These are phyloP conservation scores for Perodicticus potto DNA, from an alignment of 2,797 vertebrate species.

Conservation along the genomic window DNA sequence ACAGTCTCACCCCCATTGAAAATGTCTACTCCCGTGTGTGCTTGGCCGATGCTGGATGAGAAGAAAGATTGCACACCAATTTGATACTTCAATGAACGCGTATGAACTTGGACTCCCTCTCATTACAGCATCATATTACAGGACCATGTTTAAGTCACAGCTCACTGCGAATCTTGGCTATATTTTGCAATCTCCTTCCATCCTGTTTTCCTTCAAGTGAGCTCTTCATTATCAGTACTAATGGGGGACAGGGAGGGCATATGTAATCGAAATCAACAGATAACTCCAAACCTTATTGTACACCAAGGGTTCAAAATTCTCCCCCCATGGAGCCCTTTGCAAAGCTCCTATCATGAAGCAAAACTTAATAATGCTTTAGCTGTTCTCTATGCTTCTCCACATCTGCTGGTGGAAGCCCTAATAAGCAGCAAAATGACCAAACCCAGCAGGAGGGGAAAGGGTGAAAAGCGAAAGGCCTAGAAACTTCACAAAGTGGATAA, in stretches of 20 bases:
- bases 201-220: conserved; percentile 34
- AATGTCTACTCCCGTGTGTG: background rate
- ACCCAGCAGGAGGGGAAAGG: conserved; percentile 54
- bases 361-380: conserved; percentile 21
- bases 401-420: conserved; percentile 37
- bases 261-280: conserved; percentile 15
- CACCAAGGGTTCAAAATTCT: background rate
- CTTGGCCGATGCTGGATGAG: background rate
- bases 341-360: conserved; percentile 15
- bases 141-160: conserved; percentile 27
- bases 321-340: background rate
- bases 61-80: conserved; percentile 37
- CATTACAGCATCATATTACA: background rate
- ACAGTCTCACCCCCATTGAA: background rate
- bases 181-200: background rate
- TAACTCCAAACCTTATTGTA: background rate
- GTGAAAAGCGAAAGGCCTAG: conserved; percentile 63
- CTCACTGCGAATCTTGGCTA: background rate
- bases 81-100: conserved; percentile 42
- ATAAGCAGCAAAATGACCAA: conserved; percentile 65
- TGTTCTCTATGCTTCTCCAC: background rate
- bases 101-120: background rate
- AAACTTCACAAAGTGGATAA: conserved; percentile 52
- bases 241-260: conserved; percentile 37
- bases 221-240: conserved; percentile 29